Percentiles rank a stretch among this genome's conserved stretches.
Evolutionary conservation across 2,113 vertebrate species (phyloP).

Genomic region (Oncorhynchus masou): DNA sequence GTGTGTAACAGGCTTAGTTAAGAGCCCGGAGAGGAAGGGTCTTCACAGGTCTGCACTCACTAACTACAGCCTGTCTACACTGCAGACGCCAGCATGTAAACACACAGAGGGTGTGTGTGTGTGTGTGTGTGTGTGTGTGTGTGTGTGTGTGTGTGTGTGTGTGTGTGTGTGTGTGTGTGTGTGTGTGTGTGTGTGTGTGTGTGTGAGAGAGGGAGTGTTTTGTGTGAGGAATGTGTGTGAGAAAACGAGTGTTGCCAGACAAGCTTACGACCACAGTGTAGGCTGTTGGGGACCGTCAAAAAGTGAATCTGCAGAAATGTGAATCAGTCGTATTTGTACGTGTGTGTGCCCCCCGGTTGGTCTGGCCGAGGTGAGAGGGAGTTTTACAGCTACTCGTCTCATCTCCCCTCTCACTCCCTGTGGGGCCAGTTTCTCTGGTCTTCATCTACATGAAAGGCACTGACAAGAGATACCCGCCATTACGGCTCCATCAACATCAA

Average conservation of each 20-base stretch:
- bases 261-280: no score
- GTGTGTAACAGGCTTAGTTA: background rate
- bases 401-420: slow-evolving; percentile 83
- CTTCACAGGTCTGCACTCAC: slow-evolving; percentile 71
- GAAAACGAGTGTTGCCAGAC: background rate
- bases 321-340: background rate
- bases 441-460: slow-evolving; percentile 79
- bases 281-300: background rate
- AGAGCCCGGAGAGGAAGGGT: slow-evolving; percentile 8
- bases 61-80: slow-evolving; percentile 45
- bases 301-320: background rate
- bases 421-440: slow-evolving; percentile 65
- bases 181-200: slow-evolving; percentile 39
- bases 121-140: slow-evolving; percentile 21
- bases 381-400: slow-evolving; percentile 89
- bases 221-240: background rate
- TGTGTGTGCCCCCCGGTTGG: slow-evolving; percentile 3
- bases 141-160: slow-evolving; percentile 11
- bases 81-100: slow-evolving; percentile 70
- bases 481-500: slow-evolving; percentile 77
- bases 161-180: slow-evolving; percentile 12
- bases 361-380: slow-evolving; percentile 59
- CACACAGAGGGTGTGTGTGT: slow-evolving; percentile 51
- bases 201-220: slow-evolving; percentile 4
- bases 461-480: slow-evolving; percentile 70